Evolutionary conservation across 2,797 vertebrate species (phyloP), one percentile per base, ranked within the genome.

Genomic region (Philypnodon macrostomus): DNA sequence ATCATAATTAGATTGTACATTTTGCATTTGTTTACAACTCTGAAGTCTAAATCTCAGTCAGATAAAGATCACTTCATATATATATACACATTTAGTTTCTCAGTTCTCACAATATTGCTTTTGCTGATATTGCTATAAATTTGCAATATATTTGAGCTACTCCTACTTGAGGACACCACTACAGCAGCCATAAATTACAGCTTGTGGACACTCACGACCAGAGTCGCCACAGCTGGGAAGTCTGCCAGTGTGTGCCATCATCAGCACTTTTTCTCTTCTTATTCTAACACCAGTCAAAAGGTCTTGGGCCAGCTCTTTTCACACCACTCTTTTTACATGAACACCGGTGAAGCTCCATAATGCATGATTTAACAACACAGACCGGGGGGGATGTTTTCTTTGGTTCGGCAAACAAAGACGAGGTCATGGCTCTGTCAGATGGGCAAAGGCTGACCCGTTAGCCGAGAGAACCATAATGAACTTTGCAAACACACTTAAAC

Each of bases 111-210:
- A n/a, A n/a, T n/a, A n/a, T n/a, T n/a, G n/a, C n/a, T n/a, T n/a
- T n/a, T n/a, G n/a, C n/a, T n/a, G n/a, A n/a, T n/a, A n/a, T n/a
- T n/a, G n/a, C n/a, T n/a, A n/a, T n/a, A n/a, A n/a, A n/a, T n/a
- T n/a, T n/a, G n/a, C n/a, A n/a, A n/a, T n/a, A n/a, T n/a, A n/a
- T n/a, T n/a, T n/a, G n/a, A n/a, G n/a, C n/a, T n/a, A n/a, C n/a
- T n/a, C n/a, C n/a, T n/a, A n/a, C n/a, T n/a, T n/a, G 35, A 70
- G 71, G 80, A 79, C 80, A 78, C 75, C 81, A 79, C 83, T 79
- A 44, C 81, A 85, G 73, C 58, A 63, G 21, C 77, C 73, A 61
- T 83, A 81, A 88, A 87, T 88, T 82, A 87, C 73, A 85, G 70
- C 29, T 23, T 14, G 46, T 71, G 66, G 83, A 85, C 76, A 77